These are phyloP conservation scores for Lasioglossum calceatum DNA, from an alignment of 2,888 invertebrate species.

Conservation along the genomic window DNA sequence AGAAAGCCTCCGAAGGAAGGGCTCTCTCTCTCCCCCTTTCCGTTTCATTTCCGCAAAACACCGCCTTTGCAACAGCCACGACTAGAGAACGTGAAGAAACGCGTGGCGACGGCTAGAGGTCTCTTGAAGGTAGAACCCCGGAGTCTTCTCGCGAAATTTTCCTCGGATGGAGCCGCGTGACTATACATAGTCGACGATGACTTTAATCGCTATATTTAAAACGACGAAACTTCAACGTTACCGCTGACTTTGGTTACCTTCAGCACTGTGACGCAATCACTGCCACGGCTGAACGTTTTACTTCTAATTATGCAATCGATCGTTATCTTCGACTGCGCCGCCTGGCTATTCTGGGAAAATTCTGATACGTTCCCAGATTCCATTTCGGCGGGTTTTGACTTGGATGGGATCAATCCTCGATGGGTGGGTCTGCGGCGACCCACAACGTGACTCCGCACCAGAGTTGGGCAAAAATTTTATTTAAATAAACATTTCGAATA, in stretches of 20 bases:
- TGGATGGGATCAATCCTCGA: no score
- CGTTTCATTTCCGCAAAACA: conserved; percentile 67
- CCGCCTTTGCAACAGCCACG: conserved; percentile 54
- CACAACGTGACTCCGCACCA: no score
- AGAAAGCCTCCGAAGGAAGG: conserved; percentile 60
- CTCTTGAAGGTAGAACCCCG: background rate
- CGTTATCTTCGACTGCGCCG: background rate
- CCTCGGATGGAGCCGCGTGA: background rate
- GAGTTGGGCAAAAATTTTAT: no score
- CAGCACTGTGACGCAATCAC: background rate
- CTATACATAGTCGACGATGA: background rate
- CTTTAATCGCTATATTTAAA: background rate
- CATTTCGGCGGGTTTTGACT: background rate
- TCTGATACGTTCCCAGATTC: background rate
- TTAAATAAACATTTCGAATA: no score
- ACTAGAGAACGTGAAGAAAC: conserved; percentile 21
- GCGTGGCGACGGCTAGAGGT: background rate
- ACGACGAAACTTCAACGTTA: background rate
- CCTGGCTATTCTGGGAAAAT: background rate
- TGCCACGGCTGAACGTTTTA: background rate
- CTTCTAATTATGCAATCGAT: background rate
- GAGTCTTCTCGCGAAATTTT: background rate
- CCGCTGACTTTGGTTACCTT: background rate
- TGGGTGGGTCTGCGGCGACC: no score
- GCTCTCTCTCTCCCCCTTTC: conserved; percentile 36